phyloP scores from a whole-genome alignment of 2,113 vertebrate species.

The Cyprinodon variegatus region DNA sequence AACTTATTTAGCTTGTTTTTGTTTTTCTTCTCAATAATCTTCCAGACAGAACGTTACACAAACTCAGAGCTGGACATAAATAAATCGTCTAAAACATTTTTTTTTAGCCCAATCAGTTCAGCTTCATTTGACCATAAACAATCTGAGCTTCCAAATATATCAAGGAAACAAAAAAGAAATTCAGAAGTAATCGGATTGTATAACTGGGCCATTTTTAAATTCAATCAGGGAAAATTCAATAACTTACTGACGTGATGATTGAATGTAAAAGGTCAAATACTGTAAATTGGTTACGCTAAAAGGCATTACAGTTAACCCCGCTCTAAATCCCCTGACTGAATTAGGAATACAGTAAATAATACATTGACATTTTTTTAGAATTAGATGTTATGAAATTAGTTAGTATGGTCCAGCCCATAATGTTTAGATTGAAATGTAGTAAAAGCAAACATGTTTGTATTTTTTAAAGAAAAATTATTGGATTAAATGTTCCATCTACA shows the following conservation, averaged over 20 bases:
- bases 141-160: not conserved
- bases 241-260: conserved; percentile 21
- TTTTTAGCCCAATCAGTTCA: not conserved
- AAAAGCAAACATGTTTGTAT: too few relatives aligned
- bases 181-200: not conserved
- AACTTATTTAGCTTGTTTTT: not conserved
- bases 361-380: not conserved
- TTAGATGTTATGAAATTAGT: not conserved
- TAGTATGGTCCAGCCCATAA: not conserved
- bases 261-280: not conserved
- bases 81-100: not conserved
- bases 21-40: not conserved
- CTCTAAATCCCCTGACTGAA: not conserved
- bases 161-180: conserved; percentile 6
- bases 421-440: not conserved
- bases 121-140: not conserved
- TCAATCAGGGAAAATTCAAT: conserved; percentile 22
- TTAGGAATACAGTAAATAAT: not conserved
- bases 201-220: conserved; percentile 4
- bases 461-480: too few relatives aligned
- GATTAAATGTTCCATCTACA: not conserved
- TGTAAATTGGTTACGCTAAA: not conserved
- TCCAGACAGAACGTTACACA: not conserved
- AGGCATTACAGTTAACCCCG: not conserved
- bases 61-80: not conserved